Evolutionary conservation across 2,113 vertebrate species (phyloP), one percentile per base, ranked within the genome.

Genomic region (Alexandromys fortis): DNA sequence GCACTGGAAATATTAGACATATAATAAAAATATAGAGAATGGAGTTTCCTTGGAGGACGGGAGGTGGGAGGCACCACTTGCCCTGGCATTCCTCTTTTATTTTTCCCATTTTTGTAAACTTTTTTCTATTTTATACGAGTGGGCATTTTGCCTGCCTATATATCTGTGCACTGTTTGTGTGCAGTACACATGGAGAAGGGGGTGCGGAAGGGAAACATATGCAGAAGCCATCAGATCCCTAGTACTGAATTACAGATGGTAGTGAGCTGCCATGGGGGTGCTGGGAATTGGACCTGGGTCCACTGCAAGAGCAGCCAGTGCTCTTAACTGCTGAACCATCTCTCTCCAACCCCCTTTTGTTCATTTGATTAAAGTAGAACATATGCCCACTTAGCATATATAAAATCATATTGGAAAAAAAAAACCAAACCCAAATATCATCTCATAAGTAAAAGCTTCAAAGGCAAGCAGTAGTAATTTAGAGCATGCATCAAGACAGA

Each of bases 291-390:
- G 30, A 83, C 81, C 81, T 63, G 13, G n/a, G 24, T 63, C 58
- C 8, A 28, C 81, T 30, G 58, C 12, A 83, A 63, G 35, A 28
- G 35, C 13, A 83, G 55, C 21, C 52, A 82, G 55, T 1, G 7
- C 55, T 38, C 55, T 83, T 83, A 83, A 28, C n/a, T 8, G 12
- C 35, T 42, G 13, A 42, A 12, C 24, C 55, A 38, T 82, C 22
- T 17, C 7, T 28, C n/a, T 82, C 35, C 55, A 61, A 11, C 3
- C 24, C 58, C 52, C 19, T 63, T 61, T 38, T 28, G 24, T 52
- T 76, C 21, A 65, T 93, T 86, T 89, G 28, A 89, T 88, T 92
- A 68, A 92, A 94, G 49, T 58, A 94, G 24, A 88, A 4, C 35
- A 52, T 28, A 9, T 85, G 19, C 86, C 8, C 72, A 81, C 45